These are phyloP conservation scores for Cylindroiulus punctatus DNA, from an alignment of 2,888 invertebrate genomes.

Conservation along the genomic window DNA sequence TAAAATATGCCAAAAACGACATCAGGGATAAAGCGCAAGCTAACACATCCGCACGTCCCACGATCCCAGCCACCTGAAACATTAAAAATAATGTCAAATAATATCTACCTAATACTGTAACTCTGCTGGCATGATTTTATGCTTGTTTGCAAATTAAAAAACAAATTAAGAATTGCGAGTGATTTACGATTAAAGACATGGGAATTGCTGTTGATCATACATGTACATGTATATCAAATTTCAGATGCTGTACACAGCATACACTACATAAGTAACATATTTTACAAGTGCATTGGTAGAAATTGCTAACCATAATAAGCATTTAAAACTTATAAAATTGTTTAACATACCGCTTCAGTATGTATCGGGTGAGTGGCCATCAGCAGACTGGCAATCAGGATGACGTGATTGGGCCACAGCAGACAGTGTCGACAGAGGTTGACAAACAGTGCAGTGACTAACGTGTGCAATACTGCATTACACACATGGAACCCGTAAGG, in stretches of 20 bases:
- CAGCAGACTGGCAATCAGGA: slow-evolving; percentile 73
- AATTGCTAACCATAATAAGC: not conserved
- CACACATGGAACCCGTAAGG: slow-evolving; percentile 83
- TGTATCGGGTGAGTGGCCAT: slow-evolving; percentile 90
- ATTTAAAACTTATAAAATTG: not conserved
- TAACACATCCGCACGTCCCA: slow-evolving; percentile 56
- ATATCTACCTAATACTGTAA: no score
- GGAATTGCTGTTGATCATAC: no score
- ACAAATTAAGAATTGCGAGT: no score
- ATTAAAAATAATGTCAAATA: not conserved
- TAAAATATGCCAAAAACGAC: slow-evolving; percentile 54
- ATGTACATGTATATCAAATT: no score
- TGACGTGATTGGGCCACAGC: slow-evolving; percentile 75
- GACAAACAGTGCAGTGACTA: slow-evolving; percentile 71
- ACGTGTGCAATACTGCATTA: slow-evolving; percentile 80
- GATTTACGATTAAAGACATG: no score
- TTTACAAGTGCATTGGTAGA: no score
- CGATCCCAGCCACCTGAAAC: slow-evolving; percentile 56
- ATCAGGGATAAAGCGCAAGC: slow-evolving; percentile 55
- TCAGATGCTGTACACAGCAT: no score
- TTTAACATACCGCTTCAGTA: slow-evolving; percentile 83
- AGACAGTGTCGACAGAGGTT: slow-evolving; percentile 63
- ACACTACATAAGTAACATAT: no score
- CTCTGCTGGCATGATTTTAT: no score
- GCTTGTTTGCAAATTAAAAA: no score